phyloP scores from a whole-genome alignment of 2,113 vertebrate genomes.

The Arothron firmamentum region DNA sequence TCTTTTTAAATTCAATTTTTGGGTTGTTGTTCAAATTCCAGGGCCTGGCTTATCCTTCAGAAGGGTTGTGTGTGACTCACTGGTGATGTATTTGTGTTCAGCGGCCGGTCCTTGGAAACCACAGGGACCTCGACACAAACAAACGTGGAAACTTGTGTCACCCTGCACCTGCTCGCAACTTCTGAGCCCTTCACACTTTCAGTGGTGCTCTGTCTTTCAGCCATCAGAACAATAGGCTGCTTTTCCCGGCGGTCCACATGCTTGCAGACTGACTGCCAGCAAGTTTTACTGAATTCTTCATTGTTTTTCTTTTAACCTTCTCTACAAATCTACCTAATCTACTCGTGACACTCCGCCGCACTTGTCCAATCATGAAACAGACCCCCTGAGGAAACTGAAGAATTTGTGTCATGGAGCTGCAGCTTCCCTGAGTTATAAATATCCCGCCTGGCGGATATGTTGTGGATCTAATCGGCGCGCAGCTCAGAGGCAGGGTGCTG shows the following conservation, averaged over 20 bases:
- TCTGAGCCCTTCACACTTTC: conserved; percentile 1
- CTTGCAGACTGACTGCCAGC: neutral
- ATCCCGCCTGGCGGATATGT: conserved; percentile 62
- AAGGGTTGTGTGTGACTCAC: conserved; percentile 13
- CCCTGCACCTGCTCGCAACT: conserved; percentile 33
- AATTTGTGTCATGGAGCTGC: conserved; percentile 54
- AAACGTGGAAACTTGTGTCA: conserved; percentile 7
- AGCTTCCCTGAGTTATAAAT: conserved; percentile 73
- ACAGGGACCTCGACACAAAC: conserved; percentile 16
- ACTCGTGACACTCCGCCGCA: conserved; percentile 24
- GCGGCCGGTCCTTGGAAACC: neutral
- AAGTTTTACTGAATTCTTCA: conserved; percentile 15
- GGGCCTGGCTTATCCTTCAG: neutral
- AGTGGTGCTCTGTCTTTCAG: neutral
- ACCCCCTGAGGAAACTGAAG: conserved; percentile 63
- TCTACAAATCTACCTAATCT: conserved; percentile 40
- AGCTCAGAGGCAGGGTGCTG: conserved; percentile 38
- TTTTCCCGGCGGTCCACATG: neutral
- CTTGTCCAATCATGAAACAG: conserved; percentile 35
- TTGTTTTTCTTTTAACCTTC: neutral
- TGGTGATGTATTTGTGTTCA: neutral
- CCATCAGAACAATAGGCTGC: conserved; percentile 1
- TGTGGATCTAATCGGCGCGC: conserved; percentile 52
- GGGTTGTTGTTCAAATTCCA: conserved; percentile 15
- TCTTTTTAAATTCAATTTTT: conserved; percentile 23